These are phyloP conservation scores for Cerastis leucographa DNA, from an alignment of 2,888 invertebrate genomes.

Conservation along the genomic window DNA sequence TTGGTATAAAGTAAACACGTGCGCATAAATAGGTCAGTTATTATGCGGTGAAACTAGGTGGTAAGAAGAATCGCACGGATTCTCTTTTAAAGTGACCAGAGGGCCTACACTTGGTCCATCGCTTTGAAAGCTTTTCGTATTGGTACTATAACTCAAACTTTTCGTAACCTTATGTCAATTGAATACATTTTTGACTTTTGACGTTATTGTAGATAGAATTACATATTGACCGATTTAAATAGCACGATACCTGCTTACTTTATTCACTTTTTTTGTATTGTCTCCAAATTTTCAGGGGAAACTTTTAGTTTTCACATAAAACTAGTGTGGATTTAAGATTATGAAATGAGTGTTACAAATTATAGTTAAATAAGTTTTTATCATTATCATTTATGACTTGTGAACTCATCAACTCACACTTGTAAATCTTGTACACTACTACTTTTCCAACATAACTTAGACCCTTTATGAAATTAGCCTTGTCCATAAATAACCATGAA, in stretches of 20 bases:
- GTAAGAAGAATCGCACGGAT: neutral
- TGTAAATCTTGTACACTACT: neutral
- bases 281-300: neutral
- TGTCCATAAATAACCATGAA: neutral
- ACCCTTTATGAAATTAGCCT: neutral
- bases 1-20: conserved; percentile 9
- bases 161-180: neutral
- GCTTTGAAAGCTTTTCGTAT: neutral
- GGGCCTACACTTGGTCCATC: neutral
- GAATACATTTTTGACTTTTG: neutral
- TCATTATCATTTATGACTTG: neutral
- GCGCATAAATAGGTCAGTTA: neutral
- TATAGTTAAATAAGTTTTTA: no score
- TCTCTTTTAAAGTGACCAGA: neutral
- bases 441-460: neutral
- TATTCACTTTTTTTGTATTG: neutral
- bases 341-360: neutral
- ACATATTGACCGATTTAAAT: neutral
- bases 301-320: neutral
- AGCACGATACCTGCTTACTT: no score
- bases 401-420: no score
- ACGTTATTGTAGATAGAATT: neutral
- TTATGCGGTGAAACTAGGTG: conserved; percentile 14
- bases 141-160: neutral
- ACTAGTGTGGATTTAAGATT: neutral